These are phyloP conservation scores for Holothuria leucospilota DNA, from an alignment of 53 echinoderm and acorn worm genomes.

Conservation along the genomic window DNA sequence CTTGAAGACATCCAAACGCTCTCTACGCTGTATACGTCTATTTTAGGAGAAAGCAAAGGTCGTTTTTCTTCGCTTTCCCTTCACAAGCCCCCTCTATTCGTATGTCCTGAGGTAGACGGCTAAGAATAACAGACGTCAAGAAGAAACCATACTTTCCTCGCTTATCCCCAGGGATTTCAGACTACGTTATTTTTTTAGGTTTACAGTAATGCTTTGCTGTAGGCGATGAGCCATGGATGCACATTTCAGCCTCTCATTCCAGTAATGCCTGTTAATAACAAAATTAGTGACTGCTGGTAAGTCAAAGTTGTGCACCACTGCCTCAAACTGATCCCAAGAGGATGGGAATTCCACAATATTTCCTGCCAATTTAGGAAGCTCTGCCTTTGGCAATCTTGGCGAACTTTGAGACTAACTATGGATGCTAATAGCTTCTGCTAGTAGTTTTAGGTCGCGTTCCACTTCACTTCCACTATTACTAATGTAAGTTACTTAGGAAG, in stretches of 20 bases:
- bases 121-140: no score
- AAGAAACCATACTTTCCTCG: no score
- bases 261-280: constrained; percentile 4
- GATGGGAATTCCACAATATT: neutral
- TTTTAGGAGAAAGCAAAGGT: no score
- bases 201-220: constrained; percentile 23
- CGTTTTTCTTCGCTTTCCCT: no score
- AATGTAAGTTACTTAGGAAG: no score
- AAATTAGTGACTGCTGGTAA: constrained; percentile 23
- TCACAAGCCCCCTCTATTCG: neutral
- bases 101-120: no score
- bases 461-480: neutral
- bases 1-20: neutral
- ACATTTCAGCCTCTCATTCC: no score
- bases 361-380: neutral
- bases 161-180: no score
- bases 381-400: neutral
- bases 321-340: constrained; percentile 16
- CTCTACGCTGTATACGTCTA: no score
- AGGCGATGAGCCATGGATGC: neutral
- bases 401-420: neutral
- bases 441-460: neutral
- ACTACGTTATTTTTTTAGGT: neutral
- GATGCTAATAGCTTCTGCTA: neutral
- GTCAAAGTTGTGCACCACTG: neutral